Evolutionary conservation across 2,888 invertebrate species (phyloP).

Genomic region (Nasonovia ribisnigri): DNA sequence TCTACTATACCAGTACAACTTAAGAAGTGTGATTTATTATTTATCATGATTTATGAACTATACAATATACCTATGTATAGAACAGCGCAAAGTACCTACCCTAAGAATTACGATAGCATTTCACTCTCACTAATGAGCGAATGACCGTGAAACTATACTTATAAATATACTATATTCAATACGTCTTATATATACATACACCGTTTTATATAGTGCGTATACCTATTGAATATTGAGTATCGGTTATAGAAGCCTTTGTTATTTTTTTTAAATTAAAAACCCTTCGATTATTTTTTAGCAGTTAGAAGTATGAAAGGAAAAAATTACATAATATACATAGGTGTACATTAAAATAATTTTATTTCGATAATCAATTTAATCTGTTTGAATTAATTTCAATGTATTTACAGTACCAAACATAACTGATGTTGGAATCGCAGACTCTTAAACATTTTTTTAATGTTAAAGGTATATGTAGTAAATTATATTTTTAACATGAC

Average conservation of each 20-base stretch:
- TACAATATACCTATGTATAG: neutral
- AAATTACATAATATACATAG: neutral
- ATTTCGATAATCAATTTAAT: neutral
- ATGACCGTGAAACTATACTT: neutral
- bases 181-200: neutral
- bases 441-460: neutral
- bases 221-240: neutral
- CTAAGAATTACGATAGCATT: neutral
- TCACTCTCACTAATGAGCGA: neutral
- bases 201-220: neutral
- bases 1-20: neutral
- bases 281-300: neutral
- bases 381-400: neutral
- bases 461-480: too few relatives aligned
- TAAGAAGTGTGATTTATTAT: slow-evolving; percentile 5
- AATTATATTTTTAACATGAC: neutral
- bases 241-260: neutral
- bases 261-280: neutral
- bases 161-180: neutral
- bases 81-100: neutral
- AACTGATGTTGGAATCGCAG: neutral
- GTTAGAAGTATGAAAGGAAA: neutral
- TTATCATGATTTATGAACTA: neutral
- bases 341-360: neutral
- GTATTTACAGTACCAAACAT: neutral